Base-by-base conservation (phyloP, 2,888 invertebrate species). In the Terebella lapidaria region DNA sequence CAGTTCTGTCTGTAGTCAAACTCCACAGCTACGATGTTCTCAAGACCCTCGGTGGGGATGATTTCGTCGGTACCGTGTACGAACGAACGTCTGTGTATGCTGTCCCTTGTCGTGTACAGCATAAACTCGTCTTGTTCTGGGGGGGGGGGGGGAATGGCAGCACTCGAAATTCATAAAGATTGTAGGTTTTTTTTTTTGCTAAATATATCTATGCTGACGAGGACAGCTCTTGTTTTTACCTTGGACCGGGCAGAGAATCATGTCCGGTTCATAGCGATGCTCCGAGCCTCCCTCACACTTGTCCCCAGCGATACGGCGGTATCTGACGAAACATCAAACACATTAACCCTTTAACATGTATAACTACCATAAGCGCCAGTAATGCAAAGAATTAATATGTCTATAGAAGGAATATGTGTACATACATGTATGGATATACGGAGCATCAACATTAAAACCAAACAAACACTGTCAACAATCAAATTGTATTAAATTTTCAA, bases 1-100 rank as follows among this genome's bases (percentile, higher is more conserved):
- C 92, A 92, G 72, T 92, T 91, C 68, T 89, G 88, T 62, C 84
- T 85, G 81, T 91, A 85, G 75, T 94, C 92, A 75, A 89, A 94
- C 74, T 93, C 93, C 22, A 93, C 86, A 0, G 92, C 90, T 51
- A 91, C 89, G 0, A 91, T 91, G 74, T 91, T 90, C 71, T 87
- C 86, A 65, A 91, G 83, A 60, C 86, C 86, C 61, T 86, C 85
- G 26, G 84, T 84, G 0, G 91, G 90, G 47, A 90, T 81, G 20
- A 60, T 46, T 20, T 66, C 69, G n/a, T 67, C 60, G 3, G 55
- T 49, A 45, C 61, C 54, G n/a, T 52, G 46, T 1, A 83, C 68
- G 25, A 76, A 82, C 42, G 91, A 76, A 74, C 89, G 85, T 3
- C 89, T 85, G 1, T 88, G 86, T 57, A 94, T 90, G 69, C 86